Evolutionary conservation across 2,797 vertebrate species (phyloP).

Genomic region (Esox lucius): DNA sequence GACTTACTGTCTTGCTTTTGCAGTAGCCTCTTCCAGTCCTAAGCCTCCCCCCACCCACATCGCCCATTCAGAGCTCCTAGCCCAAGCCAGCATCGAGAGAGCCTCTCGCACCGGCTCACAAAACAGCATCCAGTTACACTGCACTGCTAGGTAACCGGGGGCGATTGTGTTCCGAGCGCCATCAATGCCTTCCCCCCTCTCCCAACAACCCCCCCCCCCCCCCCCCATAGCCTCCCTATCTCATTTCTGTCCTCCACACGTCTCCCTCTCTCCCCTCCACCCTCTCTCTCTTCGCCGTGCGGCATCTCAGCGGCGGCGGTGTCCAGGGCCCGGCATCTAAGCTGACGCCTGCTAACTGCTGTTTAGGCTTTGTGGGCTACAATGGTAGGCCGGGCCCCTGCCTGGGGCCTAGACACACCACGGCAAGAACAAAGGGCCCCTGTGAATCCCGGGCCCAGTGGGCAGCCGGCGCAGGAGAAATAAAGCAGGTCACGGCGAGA

Average conservation of each 20-base stretch:
- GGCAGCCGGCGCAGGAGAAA: constrained; percentile 56
- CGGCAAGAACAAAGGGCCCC: constrained; percentile 33
- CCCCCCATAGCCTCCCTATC: neutral
- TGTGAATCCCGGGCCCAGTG: constrained; percentile 61
- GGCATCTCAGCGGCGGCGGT: neutral
- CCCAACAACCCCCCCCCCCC: too few species aligned
- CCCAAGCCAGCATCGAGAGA: neutral
- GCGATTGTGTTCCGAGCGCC: constrained; percentile 1
- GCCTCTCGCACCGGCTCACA: neutral
- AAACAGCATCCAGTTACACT: neutral
- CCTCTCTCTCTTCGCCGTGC: neutral
- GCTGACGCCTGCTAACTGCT: constrained; percentile 71
- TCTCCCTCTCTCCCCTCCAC: constrained; percentile 22
- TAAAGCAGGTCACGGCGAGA: constrained; percentile 78
- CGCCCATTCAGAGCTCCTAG: neutral
- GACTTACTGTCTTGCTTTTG: neutral
- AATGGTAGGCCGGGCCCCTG: constrained; percentile 77
- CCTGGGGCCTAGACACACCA: constrained; percentile 67
- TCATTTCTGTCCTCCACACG: constrained; percentile 3
- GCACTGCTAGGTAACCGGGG: constrained; percentile 8
- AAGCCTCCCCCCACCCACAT: neutral
- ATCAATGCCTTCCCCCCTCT: constrained; percentile 15
- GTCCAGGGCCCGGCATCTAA: constrained; percentile 64
- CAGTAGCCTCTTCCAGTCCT: neutral
- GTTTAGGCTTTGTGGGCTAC: constrained; percentile 74